Percentiles rank a stretch among this genome's conserved stretches.
phyloP scores from a whole-genome alignment of 2,888 invertebrate genomes.

The Pheosia gnoma region DNA sequence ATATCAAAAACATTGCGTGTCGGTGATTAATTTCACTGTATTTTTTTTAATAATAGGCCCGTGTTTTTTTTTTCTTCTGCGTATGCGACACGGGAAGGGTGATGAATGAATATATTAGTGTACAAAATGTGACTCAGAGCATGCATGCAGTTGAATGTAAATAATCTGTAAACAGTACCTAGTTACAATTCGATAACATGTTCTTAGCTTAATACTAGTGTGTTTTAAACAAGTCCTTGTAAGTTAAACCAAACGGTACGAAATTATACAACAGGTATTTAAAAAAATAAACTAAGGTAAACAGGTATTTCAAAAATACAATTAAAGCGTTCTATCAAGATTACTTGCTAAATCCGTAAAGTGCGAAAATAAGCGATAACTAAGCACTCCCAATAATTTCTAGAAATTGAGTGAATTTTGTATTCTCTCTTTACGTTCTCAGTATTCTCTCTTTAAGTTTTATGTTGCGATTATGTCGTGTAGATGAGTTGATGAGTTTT shows the following conservation, averaged over 20 bases:
- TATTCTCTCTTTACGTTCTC: background rate
- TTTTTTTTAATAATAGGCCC: conserved; percentile 24
- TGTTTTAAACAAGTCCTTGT: conserved; percentile 10
- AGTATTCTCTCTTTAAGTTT: background rate
- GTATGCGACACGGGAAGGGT: conserved; percentile 18
- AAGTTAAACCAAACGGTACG: too few species aligned
- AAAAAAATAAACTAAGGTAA: too few species aligned
- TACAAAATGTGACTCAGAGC: conserved; percentile 33
- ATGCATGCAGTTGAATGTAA: conserved; percentile 23
- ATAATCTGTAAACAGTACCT: conserved; percentile 9
- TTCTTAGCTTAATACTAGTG: conserved; percentile 12
- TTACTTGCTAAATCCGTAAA: too few species aligned
- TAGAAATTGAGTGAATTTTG: background rate
- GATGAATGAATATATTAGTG: conserved; percentile 23
- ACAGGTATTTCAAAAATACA: too few species aligned
- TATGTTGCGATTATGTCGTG: too few species aligned
- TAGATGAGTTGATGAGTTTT: too few species aligned
- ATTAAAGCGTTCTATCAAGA: too few species aligned
- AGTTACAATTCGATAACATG: background rate
- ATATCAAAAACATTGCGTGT: conserved; percentile 54
- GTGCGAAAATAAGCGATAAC: too few species aligned
- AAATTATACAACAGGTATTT: too few species aligned
- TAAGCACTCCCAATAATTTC: too few species aligned
- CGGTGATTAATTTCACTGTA: conserved; percentile 30
- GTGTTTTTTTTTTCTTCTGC: conserved; percentile 22